Conservation (phyloP, 2,888 invertebrate species). For the Coelogynopora nodosa region DNA sequence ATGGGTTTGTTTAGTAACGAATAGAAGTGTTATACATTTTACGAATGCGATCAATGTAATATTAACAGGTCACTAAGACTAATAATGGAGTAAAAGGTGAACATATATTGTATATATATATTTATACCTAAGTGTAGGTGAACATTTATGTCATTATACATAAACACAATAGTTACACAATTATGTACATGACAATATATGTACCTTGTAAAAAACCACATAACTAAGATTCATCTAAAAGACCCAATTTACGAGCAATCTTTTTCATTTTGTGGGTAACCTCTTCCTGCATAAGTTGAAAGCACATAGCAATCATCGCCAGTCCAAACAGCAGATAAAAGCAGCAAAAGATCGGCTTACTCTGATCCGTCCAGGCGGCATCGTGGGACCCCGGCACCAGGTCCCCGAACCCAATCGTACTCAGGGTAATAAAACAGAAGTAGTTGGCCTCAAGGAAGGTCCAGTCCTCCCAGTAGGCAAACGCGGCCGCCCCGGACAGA, state of each 20-base stretch:
- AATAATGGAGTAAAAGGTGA: no score
- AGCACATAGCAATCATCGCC: constrained; percentile 47
- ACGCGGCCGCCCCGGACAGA: constrained; percentile 39
- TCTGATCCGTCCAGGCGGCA: constrained; percentile 36
- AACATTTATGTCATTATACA: no score
- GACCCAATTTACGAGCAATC: constrained; percentile 37
- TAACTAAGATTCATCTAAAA: constrained; percentile 36
- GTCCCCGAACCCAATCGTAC: constrained; percentile 47
- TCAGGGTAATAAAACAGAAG: constrained; percentile 45
- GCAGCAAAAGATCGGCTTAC: constrained; percentile 43
- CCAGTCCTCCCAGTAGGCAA: constrained; percentile 45
- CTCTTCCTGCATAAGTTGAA: constrained; percentile 46
- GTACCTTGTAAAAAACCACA: not conserved
- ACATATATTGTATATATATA: no score
- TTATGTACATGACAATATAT: not conserved
- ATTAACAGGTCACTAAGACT: no score
- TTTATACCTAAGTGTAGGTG: no score
- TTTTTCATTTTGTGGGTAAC: constrained; percentile 36
- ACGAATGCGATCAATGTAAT: no score
- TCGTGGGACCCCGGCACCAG: constrained; percentile 43
- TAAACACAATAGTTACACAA: not conserved
- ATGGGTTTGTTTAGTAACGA: no score
- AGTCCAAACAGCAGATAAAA: constrained; percentile 45
- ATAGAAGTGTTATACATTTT: no score
- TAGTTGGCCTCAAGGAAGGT: constrained; percentile 43